phyloP scores from a whole-genome alignment of 2,113 vertebrate species.

The Alligator sinensis region DNA sequence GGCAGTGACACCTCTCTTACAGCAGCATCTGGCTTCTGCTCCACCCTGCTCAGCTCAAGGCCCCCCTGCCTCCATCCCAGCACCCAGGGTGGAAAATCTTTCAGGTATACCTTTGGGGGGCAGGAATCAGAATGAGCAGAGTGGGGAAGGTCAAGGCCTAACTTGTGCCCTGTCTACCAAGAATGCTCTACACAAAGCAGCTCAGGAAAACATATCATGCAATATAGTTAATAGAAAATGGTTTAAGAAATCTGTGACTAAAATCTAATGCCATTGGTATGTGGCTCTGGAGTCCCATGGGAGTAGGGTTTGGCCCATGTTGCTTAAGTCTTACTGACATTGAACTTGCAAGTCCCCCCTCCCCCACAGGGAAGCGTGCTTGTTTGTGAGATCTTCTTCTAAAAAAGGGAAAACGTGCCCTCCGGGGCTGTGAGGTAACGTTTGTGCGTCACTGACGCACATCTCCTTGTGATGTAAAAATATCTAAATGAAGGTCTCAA shows the following conservation, averaged over 20 bases:
- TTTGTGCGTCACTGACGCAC: background rate
- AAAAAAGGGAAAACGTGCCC: conserved; percentile 65
- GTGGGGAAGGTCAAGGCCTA: no score
- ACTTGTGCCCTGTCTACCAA: no score
- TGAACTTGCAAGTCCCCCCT: conserved; percentile 38
- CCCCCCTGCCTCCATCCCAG: no score
- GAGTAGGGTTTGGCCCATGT: background rate
- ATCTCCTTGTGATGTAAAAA: conserved; percentile 61
- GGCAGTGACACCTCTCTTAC: no score
- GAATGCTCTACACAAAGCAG: background rate
- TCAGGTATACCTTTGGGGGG: no score
- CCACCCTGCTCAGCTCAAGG: no score
- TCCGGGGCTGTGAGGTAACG: conserved; percentile 34
- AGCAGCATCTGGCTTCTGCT: no score
- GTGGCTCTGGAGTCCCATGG: background rate
- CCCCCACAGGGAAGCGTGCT: background rate
- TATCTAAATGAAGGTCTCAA: background rate
- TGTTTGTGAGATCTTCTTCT: conserved; percentile 2
- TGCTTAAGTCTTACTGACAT: conserved; percentile 27
- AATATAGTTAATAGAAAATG: background rate
- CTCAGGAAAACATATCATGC: no score
- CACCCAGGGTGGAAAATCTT: no score
- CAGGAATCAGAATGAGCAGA: no score
- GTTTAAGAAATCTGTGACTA: background rate
- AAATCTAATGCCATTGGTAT: background rate